Evolutionary conservation across 2,888 invertebrate genomes (phyloP), one percentile per base, ranked within the genome.

Genomic region (Dynastes grantii): DNA sequence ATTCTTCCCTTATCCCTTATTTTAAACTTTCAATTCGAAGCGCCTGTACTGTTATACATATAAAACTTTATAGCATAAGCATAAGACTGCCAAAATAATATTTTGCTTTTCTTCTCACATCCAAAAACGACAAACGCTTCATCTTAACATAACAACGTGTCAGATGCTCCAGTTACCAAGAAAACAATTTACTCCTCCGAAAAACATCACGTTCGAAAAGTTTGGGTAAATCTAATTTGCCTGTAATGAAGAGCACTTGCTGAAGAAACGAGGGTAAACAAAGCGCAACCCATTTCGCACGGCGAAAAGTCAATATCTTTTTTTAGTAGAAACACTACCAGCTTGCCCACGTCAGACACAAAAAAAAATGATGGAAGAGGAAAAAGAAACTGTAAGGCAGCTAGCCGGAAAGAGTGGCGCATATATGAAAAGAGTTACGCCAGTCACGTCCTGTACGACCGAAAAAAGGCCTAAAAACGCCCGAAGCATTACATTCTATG

Each of bases 231-330:
- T 73, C 51, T 58, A 73, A 73, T 73, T 58, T 73, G 40, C 40
- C 51, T 13, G 55, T 37, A 58, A 73, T 73, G 73, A 73, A 73
- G 71, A 71, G 40, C 58, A 37, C 73, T 73, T 58, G 40, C 45
- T 45, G 71, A 73, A 58, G 40, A 67, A 64, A 37, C 32, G 49
- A 22, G 29, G 58, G 37, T 58, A 73, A 73, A 73, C 58, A 73
- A 73, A 73, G 13, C 58, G 9, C 6, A 73, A 73, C 73, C 58
- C 51, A 58, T 73, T 73, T 63, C 27, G 63, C 67, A 37, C 73
- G n/a, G 37, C 53, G 16, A 55, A 73, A 73, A 73, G 73, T 73
- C 73, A 58, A 73, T 73, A 68, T 68, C 68, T 68, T 45, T 68
- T 37, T 68, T 68, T 68, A 68, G 51, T 51, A 49, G 49, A 49